Base-by-base conservation (phyloP, 2,113 vertebrate species). In the Gallinago paraguaiae region DNA sequence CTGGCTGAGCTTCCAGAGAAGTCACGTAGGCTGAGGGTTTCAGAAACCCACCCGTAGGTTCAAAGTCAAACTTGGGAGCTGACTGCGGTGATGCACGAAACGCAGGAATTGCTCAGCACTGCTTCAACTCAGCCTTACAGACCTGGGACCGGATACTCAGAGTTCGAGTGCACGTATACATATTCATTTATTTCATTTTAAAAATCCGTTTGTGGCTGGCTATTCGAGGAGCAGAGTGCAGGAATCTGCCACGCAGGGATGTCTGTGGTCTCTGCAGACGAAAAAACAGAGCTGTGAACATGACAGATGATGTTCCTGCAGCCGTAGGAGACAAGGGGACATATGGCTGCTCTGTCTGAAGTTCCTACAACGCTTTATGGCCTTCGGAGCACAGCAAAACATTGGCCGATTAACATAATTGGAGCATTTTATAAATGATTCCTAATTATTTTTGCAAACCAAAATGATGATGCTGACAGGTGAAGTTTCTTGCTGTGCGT, bases 381-480 rank as follows among this genome's bases (percentile, higher is more conserved):
- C 63, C 92, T 94, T 77, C 70, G 23, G 79, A 94, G 63, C 46
- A n/a, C 82, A 76, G 82, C 65, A 92, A 94, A 94, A 92, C 77
- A 91, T 82, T 57, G 78, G 10, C 23, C 74, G 63, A 94, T 94
- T 93, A 93, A 87, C 88, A 90, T 84, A 97, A 96, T 90, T 90
- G 88, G 78, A 84, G 12, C 69, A 89, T 96, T 95, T 84, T 87
- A 91, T 80, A 91, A 63, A 71, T 67, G 28, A 65, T 87, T 88
- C 77, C 61, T 86, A 80, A 92, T 94, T 67, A 76, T 91, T 96
- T 93, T 87, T 89, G 86, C 83, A 63, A 82, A 72, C 84, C 50
- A 79, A 93, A 94, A 77, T 87, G 53, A 68, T 88, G 79, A 31
- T 76, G 72, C 61, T 91, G 68, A 71, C 12, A 68, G 1, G 2